Conservation (phyloP, 1,140 invertebrate species). For the Pogonognathellus flavescens region DNA sequence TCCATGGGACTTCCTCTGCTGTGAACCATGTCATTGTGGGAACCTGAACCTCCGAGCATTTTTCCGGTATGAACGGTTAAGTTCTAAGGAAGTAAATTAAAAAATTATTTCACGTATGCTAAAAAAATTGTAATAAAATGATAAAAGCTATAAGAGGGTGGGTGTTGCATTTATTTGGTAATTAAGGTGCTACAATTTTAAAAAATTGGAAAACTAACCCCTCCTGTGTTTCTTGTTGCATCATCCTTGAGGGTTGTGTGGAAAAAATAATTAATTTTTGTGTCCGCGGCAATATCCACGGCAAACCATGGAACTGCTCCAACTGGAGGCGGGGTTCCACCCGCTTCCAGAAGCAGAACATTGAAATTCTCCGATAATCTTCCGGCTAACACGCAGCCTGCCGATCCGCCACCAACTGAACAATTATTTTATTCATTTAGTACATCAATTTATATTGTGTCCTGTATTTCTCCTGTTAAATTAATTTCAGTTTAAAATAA, state of each 20-base stretch:
- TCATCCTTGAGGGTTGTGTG: background rate
- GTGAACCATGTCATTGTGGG: slow-evolving; percentile 2
- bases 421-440: no score
- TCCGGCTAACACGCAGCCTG: slow-evolving; percentile 11
- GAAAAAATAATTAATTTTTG: background rate
- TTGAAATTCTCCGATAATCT: slow-evolving; percentile 7
- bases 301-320: background rate
- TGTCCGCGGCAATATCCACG: background rate
- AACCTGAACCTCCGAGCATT: slow-evolving; percentile 21
- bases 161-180: no score
- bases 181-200: background rate
- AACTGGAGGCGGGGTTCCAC: background rate
- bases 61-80: background rate
- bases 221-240: background rate
- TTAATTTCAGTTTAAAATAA: background rate
- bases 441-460: background rate
- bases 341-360: slow-evolving; percentile 29
- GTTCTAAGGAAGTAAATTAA: no score
- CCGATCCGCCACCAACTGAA: slow-evolving; percentile 6
- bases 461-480: no score
- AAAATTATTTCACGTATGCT: no score
- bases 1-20: background rate
- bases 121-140: no score
- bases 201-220: background rate
- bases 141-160: no score